A percentile compares a stretch with the other conserved stretches of the same genome.
phyloP scores from a whole-genome alignment of 1,140 invertebrate genomes.

The Chrysomallon squamiferum region DNA sequence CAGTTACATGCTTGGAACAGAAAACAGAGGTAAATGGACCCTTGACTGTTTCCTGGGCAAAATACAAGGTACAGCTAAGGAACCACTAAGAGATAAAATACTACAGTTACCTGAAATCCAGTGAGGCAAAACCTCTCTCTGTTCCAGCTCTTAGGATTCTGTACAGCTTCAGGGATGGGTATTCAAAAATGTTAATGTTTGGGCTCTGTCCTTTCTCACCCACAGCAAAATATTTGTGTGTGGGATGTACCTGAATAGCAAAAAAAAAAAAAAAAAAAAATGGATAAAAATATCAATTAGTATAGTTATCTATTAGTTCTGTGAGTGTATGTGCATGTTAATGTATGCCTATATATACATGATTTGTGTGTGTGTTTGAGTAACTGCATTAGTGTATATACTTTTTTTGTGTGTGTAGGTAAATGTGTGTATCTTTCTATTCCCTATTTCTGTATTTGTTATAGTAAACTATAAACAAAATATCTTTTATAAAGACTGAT shows the following conservation, averaged over 20 bases:
- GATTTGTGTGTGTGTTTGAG: no score
- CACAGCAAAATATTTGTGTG: constrained; percentile 77
- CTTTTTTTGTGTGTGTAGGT: no score
- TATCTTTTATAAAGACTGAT: no score
- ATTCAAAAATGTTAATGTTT: constrained; percentile 82
- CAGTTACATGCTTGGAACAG: no score
- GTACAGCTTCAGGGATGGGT: constrained; percentile 78
- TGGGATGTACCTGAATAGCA: constrained; percentile 67
- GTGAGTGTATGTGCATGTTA: background rate
- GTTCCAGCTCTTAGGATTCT: constrained; percentile 79
- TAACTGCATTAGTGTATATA: no score
- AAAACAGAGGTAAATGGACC: no score
- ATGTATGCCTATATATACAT: no score
- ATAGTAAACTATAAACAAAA: no score
- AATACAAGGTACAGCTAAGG: no score
- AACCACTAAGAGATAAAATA: constrained; percentile 3
- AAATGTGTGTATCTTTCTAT: no score
- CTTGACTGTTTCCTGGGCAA: no score
- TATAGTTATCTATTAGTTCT: background rate
- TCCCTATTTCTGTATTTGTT: no score
- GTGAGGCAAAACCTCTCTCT: constrained; percentile 72
- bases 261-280: background rate
- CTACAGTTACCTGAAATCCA: constrained; percentile 75
- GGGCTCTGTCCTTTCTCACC: constrained; percentile 75
- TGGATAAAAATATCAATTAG: background rate